A percentile compares a stretch with the other conserved stretches of the same genome.
Conservation (phyloP, 2,113 vertebrate genomes). For the Prolemur simus region DNA sequence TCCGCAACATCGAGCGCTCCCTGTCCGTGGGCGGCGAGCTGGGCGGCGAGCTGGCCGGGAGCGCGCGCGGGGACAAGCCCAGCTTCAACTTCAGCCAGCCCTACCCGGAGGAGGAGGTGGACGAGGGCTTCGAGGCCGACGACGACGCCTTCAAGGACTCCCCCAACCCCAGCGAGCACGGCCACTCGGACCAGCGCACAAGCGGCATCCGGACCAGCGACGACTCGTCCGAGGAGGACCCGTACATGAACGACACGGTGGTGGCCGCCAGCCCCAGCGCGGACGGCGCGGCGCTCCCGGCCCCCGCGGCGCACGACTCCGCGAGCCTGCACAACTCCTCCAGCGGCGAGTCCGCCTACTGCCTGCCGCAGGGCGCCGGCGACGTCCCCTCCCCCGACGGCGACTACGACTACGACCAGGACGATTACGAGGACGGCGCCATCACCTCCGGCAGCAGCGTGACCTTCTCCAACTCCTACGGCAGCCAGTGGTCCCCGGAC, state of each 20-base stretch:
- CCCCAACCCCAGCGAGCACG: constrained; percentile 96
- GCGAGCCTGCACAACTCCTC: constrained; percentile 85
- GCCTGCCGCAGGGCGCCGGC: constrained; percentile 84
- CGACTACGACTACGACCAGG: constrained; percentile 94
- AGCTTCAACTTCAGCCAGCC: constrained; percentile 90
- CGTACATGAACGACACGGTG: constrained; percentile 94
- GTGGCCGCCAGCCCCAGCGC: constrained; percentile 79
- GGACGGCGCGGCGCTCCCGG: constrained; percentile 61
- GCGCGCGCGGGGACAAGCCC: constrained; percentile 76
- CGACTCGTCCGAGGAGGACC: constrained; percentile 98
- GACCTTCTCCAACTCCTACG: constrained; percentile 90
- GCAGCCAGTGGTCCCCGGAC: constrained; percentile 94
- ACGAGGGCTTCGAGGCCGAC: constrained; percentile 96
- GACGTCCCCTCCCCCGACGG: constrained; percentile 92
- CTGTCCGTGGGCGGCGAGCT: constrained; percentile 80
- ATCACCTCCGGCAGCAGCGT: constrained; percentile 92
- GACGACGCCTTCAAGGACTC: constrained; percentile 98
- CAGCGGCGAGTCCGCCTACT: constrained; percentile 88
- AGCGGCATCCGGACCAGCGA: constrained; percentile 97
- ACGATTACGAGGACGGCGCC: constrained; percentile 93
- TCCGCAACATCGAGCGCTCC: constrained; percentile 94
- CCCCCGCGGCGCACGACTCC: constrained; percentile 72
- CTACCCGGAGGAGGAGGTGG: constrained; percentile 92
- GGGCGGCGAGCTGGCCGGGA: constrained; percentile 63
- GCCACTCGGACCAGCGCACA: constrained; percentile 96